Evolutionary conservation across 2,888 invertebrate species (phyloP).

Genomic region (Latrodectus elegans): DNA sequence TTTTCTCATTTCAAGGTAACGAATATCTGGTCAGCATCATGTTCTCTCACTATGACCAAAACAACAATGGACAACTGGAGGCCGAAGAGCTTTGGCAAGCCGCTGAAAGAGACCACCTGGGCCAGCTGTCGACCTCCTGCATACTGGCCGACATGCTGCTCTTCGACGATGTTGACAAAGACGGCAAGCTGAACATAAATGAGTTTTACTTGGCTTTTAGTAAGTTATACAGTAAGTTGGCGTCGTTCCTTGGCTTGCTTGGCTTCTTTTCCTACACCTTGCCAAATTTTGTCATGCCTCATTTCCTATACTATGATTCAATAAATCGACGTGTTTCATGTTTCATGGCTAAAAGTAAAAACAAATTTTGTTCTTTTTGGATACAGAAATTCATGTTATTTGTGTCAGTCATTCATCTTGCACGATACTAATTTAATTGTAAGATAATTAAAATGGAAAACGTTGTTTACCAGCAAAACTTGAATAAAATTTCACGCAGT

Average conservation of each 20-base stretch:
- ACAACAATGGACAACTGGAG: conserved; percentile 83
- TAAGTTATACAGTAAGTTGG: conserved; percentile 82
- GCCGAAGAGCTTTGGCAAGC: conserved; percentile 82
- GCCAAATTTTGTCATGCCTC: background rate
- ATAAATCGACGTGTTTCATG: background rate
- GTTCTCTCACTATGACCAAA: conserved; percentile 85
- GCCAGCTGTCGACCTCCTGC: conserved; percentile 80
- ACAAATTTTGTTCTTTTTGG: no score
- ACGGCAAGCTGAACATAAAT: conserved; percentile 81
- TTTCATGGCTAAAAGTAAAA: no score
- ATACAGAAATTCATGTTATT: no score
- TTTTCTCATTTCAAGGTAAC: conserved; percentile 75
- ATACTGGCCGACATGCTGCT: conserved; percentile 81
- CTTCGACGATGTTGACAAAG: conserved; percentile 82
- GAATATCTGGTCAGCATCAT: conserved; percentile 84
- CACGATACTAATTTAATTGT: no score
- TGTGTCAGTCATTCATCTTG: no score
- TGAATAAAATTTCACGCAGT: no score
- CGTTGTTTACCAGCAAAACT: no score
- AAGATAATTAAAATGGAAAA: no score
- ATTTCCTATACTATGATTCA: background rate
- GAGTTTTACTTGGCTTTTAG: conserved; percentile 86
- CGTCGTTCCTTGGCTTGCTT: conserved; percentile 31
- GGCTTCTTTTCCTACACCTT: conserved; percentile 11
- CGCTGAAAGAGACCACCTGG: conserved; percentile 81